A percentile compares a stretch with the other conserved stretches of the same genome.
These are phyloP conservation scores for Spea multiplicata DNA, from an alignment of 2,113 vertebrate genomes.

Conservation along the genomic window DNA sequence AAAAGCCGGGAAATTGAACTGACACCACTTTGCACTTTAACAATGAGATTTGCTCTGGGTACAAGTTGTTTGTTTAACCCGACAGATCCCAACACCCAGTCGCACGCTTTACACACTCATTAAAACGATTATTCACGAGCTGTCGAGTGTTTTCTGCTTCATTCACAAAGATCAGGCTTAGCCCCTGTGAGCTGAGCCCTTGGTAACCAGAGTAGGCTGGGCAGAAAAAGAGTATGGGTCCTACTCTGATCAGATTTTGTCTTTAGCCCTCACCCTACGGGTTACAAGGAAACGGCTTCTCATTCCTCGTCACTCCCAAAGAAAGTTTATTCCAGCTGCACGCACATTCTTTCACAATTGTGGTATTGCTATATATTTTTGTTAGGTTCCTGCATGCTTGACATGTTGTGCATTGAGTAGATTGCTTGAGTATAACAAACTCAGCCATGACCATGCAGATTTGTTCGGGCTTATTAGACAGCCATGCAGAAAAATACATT, in stretches of 20 bases:
- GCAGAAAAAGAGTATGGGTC: conserved; percentile 6
- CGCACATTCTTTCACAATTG: conserved; percentile 10
- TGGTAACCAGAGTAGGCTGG: conserved; percentile 28
- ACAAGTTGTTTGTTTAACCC: conserved; percentile 96
- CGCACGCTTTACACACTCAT: conserved; percentile 92
- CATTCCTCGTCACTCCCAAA: conserved; percentile 14
- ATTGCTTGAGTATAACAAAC: conserved; percentile 28
- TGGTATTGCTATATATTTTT: conserved; percentile 26
- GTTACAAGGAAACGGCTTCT: conserved; percentile 34
- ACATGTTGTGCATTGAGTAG: conserved; percentile 38
- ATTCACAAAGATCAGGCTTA: conserved; percentile 81
- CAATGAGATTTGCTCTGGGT: conserved; percentile 88
- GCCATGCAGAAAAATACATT: conserved; percentile 13
- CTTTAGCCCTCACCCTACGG: conserved; percentile 3
- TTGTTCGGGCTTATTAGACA: conserved; percentile 36
- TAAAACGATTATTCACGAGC: conserved; percentile 99
- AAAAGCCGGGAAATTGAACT: conserved; percentile 80
- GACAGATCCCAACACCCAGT: conserved; percentile 85
- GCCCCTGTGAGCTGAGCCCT: conserved; percentile 49
- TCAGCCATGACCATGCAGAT: conserved; percentile 37
- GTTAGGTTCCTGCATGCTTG: conserved; percentile 28
- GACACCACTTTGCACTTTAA: conserved; percentile 96
- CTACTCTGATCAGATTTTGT: conserved; percentile 24
- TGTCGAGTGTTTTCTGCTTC: conserved; percentile 88
- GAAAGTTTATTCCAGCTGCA: conserved; percentile 26